These are phyloP conservation scores for Physella acuta DNA, from an alignment of 1,140 invertebrate genomes.

Conservation along the genomic window DNA sequence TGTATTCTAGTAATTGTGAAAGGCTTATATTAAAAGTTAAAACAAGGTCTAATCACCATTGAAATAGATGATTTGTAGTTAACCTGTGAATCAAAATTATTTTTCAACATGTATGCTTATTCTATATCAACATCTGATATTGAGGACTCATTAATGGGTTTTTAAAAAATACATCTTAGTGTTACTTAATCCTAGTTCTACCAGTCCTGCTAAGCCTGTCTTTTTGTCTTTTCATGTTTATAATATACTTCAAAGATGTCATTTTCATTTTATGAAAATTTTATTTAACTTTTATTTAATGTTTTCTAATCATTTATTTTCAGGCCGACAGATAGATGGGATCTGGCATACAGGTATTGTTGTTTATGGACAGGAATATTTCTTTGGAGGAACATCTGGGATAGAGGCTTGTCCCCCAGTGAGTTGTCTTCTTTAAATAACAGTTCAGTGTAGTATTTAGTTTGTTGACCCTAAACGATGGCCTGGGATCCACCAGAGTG, in stretches of 20 bases:
- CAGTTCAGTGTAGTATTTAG: neutral
- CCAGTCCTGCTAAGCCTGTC: no score
- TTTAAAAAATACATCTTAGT: neutral
- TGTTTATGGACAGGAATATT: conserved; percentile 83
- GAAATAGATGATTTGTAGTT: neutral
- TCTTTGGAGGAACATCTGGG: conserved; percentile 80
- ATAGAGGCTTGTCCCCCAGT: conserved; percentile 79
- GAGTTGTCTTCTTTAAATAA: no score
- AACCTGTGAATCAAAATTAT: neutral
- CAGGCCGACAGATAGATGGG: conserved; percentile 79
- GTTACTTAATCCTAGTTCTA: no score
- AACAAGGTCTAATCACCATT: neutral
- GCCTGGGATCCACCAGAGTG: no score
- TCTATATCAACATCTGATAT: neutral
- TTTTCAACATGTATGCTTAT: neutral
- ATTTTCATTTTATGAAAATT: no score
- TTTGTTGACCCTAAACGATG: neutral
- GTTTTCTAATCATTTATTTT: no score
- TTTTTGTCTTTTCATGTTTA: no score
- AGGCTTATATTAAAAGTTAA: neutral
- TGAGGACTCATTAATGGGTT: neutral
- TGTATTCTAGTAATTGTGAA: neutral
- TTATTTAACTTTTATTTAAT: no score
- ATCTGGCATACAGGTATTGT: conserved; percentile 87
- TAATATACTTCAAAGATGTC: no score